phyloP scores from a whole-genome alignment of 2,113 vertebrate species.

The Corythornis madagascariensis region DNA sequence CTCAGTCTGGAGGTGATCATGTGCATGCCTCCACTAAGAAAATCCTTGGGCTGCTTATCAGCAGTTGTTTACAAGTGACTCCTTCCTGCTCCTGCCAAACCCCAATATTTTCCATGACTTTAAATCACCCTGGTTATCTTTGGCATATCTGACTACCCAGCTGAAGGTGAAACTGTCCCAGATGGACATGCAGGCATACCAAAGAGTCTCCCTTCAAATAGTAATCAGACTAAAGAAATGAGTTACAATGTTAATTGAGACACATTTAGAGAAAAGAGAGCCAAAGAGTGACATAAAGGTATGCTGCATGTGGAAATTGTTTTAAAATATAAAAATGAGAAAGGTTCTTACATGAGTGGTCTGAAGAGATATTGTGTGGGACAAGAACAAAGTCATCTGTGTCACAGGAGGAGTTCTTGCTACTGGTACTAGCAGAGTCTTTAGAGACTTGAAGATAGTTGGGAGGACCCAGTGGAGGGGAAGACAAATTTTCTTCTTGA shows the following conservation, averaged over 20 bases:
- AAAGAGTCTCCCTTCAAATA: neutral
- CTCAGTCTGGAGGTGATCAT: neutral
- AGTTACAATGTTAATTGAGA: neutral
- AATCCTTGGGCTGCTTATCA: neutral
- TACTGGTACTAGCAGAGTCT: constrained; percentile 93
- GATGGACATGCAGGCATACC: neutral
- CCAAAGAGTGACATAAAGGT: neutral
- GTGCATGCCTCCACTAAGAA: neutral
- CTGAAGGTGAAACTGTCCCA: neutral
- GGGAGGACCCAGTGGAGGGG: constrained; percentile 90
- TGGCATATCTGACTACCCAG: neutral
- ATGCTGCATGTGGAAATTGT: neutral
- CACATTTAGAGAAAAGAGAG: neutral
- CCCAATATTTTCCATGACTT: neutral
- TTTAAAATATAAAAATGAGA: constrained; percentile 16
- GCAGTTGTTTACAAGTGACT: constrained; percentile 1
- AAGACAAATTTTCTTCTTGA: constrained; percentile 90
- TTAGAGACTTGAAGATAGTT: constrained; percentile 96
- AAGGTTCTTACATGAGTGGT: constrained; percentile 85
- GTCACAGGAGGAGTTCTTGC: constrained; percentile 96
- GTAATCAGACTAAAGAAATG: neutral
- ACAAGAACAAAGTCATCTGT: constrained; percentile 97
- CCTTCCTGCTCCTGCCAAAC: neutral
- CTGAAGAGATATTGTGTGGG: constrained; percentile 89
- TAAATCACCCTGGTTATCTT: neutral